These are phyloP conservation scores for Ceratina calcarata DNA, from an alignment of 1,140 invertebrate genomes.

Conservation along the genomic window DNA sequence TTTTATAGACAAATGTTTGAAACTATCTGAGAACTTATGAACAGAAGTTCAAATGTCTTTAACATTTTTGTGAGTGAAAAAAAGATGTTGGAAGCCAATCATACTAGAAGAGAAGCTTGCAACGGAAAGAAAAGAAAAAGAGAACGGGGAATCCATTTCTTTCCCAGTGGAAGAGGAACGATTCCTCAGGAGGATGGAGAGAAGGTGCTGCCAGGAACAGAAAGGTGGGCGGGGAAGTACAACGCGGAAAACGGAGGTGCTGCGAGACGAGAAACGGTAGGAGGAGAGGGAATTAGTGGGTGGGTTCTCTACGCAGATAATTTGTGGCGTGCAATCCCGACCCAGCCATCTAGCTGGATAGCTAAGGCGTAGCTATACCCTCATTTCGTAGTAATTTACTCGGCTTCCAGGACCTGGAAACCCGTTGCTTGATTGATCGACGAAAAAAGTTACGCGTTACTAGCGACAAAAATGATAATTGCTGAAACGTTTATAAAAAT, in stretches of 20 bases:
- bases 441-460: background rate
- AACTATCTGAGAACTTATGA: too few relatives aligned
- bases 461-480: background rate
- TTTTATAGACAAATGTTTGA: too few relatives aligned
- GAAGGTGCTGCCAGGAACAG: conserved; percentile 8
- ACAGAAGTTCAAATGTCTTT: too few relatives aligned
- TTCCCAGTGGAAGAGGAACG: background rate
- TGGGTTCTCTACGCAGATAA: conserved; percentile 61
- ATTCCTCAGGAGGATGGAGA: conserved; percentile 2
- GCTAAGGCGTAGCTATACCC: conserved; percentile 51
- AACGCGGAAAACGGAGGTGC: conserved; percentile 23
- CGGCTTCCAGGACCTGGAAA: conserved; percentile 26
- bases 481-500: background rate
- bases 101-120: too few relatives aligned
- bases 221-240: conserved; percentile 37
- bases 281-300: conserved; percentile 59
- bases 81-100: too few relatives aligned
- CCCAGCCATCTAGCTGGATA: conserved; percentile 51
- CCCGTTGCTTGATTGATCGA: conserved; percentile 59
- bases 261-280: background rate
- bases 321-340: conserved; percentile 64
- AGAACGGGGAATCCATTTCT: conserved; percentile 1
- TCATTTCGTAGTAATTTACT: conserved; percentile 61
- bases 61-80: too few relatives aligned
- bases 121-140: background rate